phyloP scores from a whole-genome alignment of 2,113 vertebrate genomes.

The Ifrita kowaldi region DNA sequence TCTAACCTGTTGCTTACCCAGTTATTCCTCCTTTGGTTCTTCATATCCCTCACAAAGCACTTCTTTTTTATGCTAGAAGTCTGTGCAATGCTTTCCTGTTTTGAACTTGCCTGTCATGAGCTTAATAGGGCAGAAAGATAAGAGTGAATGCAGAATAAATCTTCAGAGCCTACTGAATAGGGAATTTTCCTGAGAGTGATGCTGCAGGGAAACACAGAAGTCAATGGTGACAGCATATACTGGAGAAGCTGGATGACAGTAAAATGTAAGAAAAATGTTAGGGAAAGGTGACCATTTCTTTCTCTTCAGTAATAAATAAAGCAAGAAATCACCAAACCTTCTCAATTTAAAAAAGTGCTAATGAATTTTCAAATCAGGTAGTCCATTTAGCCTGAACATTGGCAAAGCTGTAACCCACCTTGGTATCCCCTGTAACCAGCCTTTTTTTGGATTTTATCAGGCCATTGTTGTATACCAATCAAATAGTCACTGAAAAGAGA shows the following conservation, averaged over 20 bases:
- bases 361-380: neutral
- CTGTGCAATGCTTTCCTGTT: neutral
- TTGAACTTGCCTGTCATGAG: neutral
- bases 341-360: neutral
- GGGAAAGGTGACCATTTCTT: neutral
- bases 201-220: neutral
- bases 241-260: neutral
- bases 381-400: neutral
- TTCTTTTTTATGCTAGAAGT: neutral
- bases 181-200: neutral
- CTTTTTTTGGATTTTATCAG: neutral
- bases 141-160: neutral
- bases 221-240: neutral
- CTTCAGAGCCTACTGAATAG: neutral
- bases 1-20: neutral
- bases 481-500: neutral
- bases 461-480: neutral
- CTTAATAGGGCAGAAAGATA: neutral
- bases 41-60: neutral
- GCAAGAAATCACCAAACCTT: neutral
- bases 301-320: neutral
- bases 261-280: neutral
- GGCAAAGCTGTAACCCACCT: neutral
- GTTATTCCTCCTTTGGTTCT: neutral
- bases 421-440: neutral